These are phyloP conservation scores for Melipona bicolor DNA, from an alignment of 2,888 invertebrate species.

Conservation along the genomic window DNA sequence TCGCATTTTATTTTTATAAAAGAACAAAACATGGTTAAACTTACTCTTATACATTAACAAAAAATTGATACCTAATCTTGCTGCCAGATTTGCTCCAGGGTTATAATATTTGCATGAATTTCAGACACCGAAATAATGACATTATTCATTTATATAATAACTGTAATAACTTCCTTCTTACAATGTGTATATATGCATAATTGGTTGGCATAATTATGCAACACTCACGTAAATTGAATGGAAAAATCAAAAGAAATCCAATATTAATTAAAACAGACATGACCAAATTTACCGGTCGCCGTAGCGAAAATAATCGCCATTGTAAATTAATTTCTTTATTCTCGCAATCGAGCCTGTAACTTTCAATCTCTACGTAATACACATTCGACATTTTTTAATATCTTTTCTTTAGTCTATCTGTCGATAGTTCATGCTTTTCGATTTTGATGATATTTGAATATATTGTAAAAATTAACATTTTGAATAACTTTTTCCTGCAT, in stretches of 20 bases:
- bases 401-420: too few relatives aligned
- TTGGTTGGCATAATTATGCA: constrained; percentile 28
- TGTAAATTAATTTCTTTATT: constrained; percentile 35
- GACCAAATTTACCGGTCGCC: constrained; percentile 31
- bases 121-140: constrained; percentile 68
- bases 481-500: too few relatives aligned
- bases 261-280: neutral
- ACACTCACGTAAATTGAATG: constrained; percentile 48
- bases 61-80: constrained; percentile 55
- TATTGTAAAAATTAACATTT: too few relatives aligned
- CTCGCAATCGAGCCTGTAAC: neutral
- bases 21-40: constrained; percentile 44
- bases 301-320: constrained; percentile 42
- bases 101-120: constrained; percentile 66
- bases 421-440: too few relatives aligned
- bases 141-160: constrained; percentile 57
- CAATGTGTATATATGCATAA: constrained; percentile 32
- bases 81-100: constrained; percentile 50
- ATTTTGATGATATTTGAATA: too few relatives aligned
- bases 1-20: constrained; percentile 11
- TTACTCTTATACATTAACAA: too few relatives aligned
- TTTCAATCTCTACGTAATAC: too few relatives aligned
- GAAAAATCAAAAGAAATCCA: constrained; percentile 48
- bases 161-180: constrained; percentile 52
- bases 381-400: too few relatives aligned